phyloP scores from a whole-genome alignment of 2,888 invertebrate genomes.

The Drosophila meridionalis region DNA sequence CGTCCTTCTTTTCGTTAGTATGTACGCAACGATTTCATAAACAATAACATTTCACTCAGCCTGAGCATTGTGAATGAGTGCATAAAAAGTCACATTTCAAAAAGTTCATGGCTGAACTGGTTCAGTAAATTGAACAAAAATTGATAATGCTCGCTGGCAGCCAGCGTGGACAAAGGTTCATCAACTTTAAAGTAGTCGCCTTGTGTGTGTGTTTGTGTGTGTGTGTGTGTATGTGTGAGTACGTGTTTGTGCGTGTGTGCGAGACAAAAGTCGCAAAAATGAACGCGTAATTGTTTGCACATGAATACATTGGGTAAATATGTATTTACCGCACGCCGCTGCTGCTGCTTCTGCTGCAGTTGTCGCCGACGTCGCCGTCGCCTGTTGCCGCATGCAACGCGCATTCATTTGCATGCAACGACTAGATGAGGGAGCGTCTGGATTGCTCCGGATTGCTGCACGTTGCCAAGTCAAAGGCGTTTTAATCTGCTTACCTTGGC shows the following conservation, averaged over 20 bases:
- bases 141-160: constrained; percentile 6
- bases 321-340: constrained; percentile 24
- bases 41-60: no score
- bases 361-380: constrained; percentile 4
- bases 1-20: no score
- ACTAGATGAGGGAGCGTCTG: constrained; percentile 33
- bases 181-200: constrained; percentile 39
- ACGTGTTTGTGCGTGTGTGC: constrained; percentile 6
- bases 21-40: no score
- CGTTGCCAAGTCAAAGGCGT: constrained; percentile 73
- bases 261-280: constrained; percentile 69
- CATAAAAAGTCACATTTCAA: background rate
- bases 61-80: background rate
- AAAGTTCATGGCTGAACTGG: background rate
- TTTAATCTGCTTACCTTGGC: constrained; percentile 81
- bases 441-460: constrained; percentile 50
- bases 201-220: constrained; percentile 34
- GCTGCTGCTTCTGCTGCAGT: background rate
- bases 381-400: constrained; percentile 38
- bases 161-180: constrained; percentile 32
- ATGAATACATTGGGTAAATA: constrained; percentile 77
- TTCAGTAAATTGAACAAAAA: constrained; percentile 3
- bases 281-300: constrained; percentile 78
- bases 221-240: constrained; percentile 1
- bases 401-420: constrained; percentile 68